Base-by-base conservation (phyloP, 1,140 invertebrate genomes). In the Drosophila nebulosa region DNA sequence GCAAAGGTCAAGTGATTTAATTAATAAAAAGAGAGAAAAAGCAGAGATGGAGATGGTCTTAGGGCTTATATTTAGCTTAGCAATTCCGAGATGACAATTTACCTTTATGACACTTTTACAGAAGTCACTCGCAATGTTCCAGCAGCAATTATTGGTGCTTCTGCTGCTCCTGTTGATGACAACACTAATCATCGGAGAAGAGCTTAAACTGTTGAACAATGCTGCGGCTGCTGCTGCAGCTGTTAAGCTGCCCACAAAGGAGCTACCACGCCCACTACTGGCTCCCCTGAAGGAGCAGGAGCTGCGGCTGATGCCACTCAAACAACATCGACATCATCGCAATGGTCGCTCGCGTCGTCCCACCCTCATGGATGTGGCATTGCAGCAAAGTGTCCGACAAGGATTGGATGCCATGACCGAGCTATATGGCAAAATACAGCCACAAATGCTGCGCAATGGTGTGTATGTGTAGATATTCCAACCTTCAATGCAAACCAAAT, bases 391-490 rank as follows among this genome's bases (percentile, higher is more conserved):
- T 57, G 90, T 89, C 51, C 74, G 74, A 9, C 74, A 91, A 72
- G 91, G 91, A 51, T 60, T 91, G 3, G 73, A 90, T 68, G 91
- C 90, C 35, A 91, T 91, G 91, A 70, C 72, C 30, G 74, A 90
- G 27, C 66, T 91, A 1, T 91, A 91, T 66, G 79, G 80, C 3
- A 69, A 73, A 61, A 81, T 85, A 39, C 90, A 91, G 56, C 91
- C 91, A 14, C 72, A 90, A 74, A 90, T 91, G 62, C 53, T 91
- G 27, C 72, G 73, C 62, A 91, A 90, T 77, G 90, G 91, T 91
- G 60, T 51, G 90, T 74, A 68, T 64, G 22, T 59, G 57, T 27
- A 14, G 14, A 9, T 35, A 18, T 27, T 26, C 64, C 50, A 42
- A 61, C 14, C 71, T 61, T 51, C 14, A 74, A 46, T 50, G 53